phyloP scores from a whole-genome alignment of 2,888 invertebrate genomes.

The Acrobasis consociella region DNA sequence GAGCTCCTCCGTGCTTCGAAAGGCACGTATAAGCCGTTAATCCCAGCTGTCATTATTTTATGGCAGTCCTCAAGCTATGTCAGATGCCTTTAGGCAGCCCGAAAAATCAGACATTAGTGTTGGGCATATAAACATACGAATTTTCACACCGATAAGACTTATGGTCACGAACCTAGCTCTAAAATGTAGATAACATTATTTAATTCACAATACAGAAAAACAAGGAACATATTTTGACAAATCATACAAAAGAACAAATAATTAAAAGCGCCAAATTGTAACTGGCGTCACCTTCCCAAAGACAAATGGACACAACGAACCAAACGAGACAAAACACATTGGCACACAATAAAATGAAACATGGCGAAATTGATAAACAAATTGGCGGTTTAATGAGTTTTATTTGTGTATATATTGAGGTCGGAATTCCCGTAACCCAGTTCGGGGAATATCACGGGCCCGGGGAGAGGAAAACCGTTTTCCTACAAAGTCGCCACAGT shows the following conservation, averaged over 20 bases:
- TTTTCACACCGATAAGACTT: too few species aligned
- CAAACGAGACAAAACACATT: constrained; percentile 15
- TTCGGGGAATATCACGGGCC: constrained; percentile 30
- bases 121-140: too few species aligned
- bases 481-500: constrained; percentile 11
- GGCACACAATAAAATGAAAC: constrained; percentile 16
- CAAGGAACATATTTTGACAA: too few species aligned
- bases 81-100: too few species aligned
- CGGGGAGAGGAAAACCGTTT: constrained; percentile 5
- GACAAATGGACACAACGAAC: constrained; percentile 1
- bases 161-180: too few species aligned
- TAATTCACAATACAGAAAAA: too few species aligned
- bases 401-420: constrained; percentile 51
- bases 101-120: too few species aligned
- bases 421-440: constrained; percentile 58
- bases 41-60: too few species aligned
- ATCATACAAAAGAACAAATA: neutral
- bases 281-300: neutral
- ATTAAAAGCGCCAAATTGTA: neutral
- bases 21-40: too few species aligned
- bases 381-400: constrained; percentile 59
- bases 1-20: too few species aligned
- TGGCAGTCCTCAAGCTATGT: too few species aligned
- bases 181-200: too few species aligned
- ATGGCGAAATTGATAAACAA: constrained; percentile 54